Evolutionary conservation across 2,888 invertebrate species (phyloP), one percentile per base, ranked within the genome.

Genomic region (Cerastis rubricosa): DNA sequence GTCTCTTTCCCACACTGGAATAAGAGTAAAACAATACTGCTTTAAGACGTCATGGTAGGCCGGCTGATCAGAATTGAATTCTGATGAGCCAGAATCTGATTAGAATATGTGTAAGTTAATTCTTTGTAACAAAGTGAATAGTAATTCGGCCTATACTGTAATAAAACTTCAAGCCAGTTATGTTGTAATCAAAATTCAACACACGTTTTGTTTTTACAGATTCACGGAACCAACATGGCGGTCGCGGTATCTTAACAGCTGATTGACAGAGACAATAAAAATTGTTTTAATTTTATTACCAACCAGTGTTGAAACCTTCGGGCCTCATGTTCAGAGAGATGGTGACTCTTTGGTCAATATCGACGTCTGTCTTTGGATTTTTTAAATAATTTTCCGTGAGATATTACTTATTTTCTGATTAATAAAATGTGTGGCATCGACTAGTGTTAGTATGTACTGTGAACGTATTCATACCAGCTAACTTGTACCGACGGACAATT

Each of bases 211-310:
- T 69, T 78, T 83, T 81, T 83, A 81, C 72, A 67, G 65, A 81
- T 81, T 83, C 81, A 35, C 4, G 12, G 83, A 81, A 81, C 64
- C 40, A 72, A 66, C 71, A 77, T 77, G 83, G 78, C 83, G 83
- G 69, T 8, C 25, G 71, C 77, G 82, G 67, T 22, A n/a, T 45
- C 9, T 17, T 61, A 54, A 66, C 83, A 81, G 81, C 79, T 83
- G 78, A 83, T 59, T 57, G 65, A 3, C 81, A 78, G 43, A 70
- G 66, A 81, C 72, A 61, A 83, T 81, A 81, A 83, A 83, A 81
- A 64, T 83, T 14, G 54, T 61, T 83, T 83, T 70, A 57, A 57
- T 81, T 72, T 70, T 54, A 57, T 66, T 40, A 66, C 80, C 4
- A 17, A 51, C 74, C 78, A 29, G 78, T 57, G n/a, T 63, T 63